Evolutionary conservation across 2,113 vertebrate species (phyloP), one percentile per base, ranked within the genome.

Genomic region (Ictalurus punctatus): DNA sequence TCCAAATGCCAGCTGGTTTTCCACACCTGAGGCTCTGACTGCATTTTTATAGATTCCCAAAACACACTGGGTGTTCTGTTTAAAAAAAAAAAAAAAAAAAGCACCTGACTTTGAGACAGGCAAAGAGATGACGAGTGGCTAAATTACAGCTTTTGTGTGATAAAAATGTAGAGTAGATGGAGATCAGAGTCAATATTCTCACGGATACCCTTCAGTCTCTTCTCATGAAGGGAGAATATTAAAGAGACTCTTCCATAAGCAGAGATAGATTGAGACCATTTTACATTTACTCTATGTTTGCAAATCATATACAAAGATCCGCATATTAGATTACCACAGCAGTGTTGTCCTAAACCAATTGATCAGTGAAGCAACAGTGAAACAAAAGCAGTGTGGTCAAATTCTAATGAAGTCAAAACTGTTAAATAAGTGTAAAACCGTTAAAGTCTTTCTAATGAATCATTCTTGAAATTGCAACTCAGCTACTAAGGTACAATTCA

Each of bases 21-120:
- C 13, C 14, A 83, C 54, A 89, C 88, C 85, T 63, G 76, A 54
- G 74, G 63, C 71, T 67, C 65, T 82, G 80, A 82, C 84, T 85
- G 88, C 65, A 69, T 27, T 84, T 88, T 90, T 1, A 81, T 48
- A 27, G 88, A 85, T 87, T 86, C 87, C 91, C 67, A 76, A 17
- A 54, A 74, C 48, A 85, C 52, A n/a, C 54, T 25, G 88, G 59
- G 86, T 40, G 40, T 87, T 85, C 79, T 88, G 86, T 79, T 84
- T 74, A 85, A 88, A 88, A 44, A 40, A 3, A 65, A 25, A 1
- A 79, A 54, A 17, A 74, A 25, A 48, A 81, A 80, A 80, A 17
- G 1, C 37, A 79, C 27, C 74, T 81, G 81, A 56, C 61, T 17
- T 83, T 81, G 48, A 76, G 52, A 87, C 71, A 84, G 81, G 40